These are phyloP conservation scores for Sinelater perroti DNA, from an alignment of 2,888 invertebrate species.

Conservation along the genomic window DNA sequence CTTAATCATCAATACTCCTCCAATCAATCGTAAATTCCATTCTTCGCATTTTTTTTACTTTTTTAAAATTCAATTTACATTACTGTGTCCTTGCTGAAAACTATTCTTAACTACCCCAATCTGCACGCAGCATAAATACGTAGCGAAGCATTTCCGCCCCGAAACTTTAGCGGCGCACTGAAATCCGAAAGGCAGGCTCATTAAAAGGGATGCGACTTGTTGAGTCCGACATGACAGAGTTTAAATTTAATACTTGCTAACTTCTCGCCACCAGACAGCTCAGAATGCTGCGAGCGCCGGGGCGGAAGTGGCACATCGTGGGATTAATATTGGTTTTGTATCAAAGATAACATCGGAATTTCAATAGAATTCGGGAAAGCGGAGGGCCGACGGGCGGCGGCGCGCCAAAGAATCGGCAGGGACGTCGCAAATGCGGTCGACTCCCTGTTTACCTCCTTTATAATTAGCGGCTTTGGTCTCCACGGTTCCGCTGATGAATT, in stretches of 20 bases:
- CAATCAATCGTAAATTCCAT: too few relatives aligned
- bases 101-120: too few relatives aligned
- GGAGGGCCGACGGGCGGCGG: background rate
- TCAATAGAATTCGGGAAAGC: slow-evolving; percentile 22
- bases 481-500: too few relatives aligned
- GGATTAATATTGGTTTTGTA: slow-evolving; percentile 37
- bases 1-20: too few relatives aligned
- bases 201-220: too few relatives aligned
- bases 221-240: background rate
- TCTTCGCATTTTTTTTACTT: too few relatives aligned
- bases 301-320: slow-evolving; percentile 23
- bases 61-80: too few relatives aligned
- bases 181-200: too few relatives aligned
- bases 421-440: slow-evolving; percentile 1
- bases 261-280: slow-evolving; percentile 22
- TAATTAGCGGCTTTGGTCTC: slow-evolving; percentile 13
- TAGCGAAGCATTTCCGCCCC: too few relatives aligned
- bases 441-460: slow-evolving; percentile 6
- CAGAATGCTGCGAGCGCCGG: slow-evolving; percentile 23
- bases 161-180: too few relatives aligned
- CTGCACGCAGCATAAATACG: too few relatives aligned
- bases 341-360: slow-evolving; percentile 31
- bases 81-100: too few relatives aligned
- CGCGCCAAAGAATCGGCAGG: background rate
- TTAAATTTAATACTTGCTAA: slow-evolving; percentile 22